Evolutionary conservation across 2,888 invertebrate genomes (phyloP), one percentile per base, ranked within the genome.

Genomic region (Muschampia plurimacula): DNA sequence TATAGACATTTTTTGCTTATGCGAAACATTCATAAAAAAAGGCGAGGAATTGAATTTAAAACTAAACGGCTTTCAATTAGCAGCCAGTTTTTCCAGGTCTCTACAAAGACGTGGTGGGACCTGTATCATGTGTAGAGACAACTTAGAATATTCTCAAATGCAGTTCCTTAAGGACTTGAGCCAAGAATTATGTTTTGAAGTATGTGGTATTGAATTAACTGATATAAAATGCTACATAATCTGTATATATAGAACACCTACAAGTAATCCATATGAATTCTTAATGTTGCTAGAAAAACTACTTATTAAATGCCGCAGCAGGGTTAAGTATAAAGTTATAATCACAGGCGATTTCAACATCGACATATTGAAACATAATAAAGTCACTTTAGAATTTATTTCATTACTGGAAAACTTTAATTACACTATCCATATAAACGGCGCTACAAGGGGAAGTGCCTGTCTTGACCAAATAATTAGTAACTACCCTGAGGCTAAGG

Each of bases 401-500:
- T 9, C 3, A 3, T 22, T 59, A 59, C 1, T 59, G 8, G 32
- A 22, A 59, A 28, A 2, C 12, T 59, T 8, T 59, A 59, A 59
- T 32, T 59, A 22, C 5, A 32, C 10, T 2, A 32, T 59, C n/a
- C 59, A 59, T 10, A 59, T 59, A 22, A 12, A 59, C 2, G 2
- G 10, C 6, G 9, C 59, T 0, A 59, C 59, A 28, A 28, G 59
- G 4, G 59, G 59, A 28, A 59, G 44, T 2, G 44, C 64, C 6
- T 64, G 64, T 12, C 46, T 64, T 2, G 64, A 64, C 7, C 64
- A 64, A 28, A 64, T 64, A 15, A 44, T 64, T 3, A 22, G 64
- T 46, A 64, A 64, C 9, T 22, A 0, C 22, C 22, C 64, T 8
- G 8, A 44, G 0, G 64, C 64, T 15, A 0, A n/a, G n/a, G 64